Percentiles rank a stretch among this genome's conserved stretches.
Evolutionary conservation across 2,797 vertebrate genomes (phyloP).

Genomic region (Gallinago solitaria): DNA sequence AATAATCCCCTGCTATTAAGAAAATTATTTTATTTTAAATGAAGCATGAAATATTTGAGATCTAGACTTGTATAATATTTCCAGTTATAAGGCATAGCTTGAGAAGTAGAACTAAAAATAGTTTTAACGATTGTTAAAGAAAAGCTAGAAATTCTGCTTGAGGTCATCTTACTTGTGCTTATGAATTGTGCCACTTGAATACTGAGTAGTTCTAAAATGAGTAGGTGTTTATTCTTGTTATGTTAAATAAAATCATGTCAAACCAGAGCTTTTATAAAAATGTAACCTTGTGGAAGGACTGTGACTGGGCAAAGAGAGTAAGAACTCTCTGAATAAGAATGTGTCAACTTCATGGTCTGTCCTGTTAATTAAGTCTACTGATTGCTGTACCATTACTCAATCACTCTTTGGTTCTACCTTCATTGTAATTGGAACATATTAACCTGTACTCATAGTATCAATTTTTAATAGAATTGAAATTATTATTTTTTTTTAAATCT

Average conservation of each 20-base stretch:
- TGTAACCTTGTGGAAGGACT: neutral
- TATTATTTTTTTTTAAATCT: neutral
- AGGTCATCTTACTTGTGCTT: constrained; percentile 4
- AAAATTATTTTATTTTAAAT: constrained; percentile 30
- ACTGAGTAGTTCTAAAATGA: neutral
- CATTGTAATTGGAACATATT: neutral
- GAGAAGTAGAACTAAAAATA: constrained; percentile 48
- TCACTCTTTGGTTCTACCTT: neutral
- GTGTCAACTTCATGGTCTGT: neutral
- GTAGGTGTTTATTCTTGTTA: neutral
- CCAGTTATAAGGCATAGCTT: neutral
- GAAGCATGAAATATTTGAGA: constrained; percentile 10
- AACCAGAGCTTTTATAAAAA: neutral
- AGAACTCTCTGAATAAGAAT: neutral
- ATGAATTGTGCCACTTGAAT: neutral
- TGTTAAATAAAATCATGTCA: neutral
- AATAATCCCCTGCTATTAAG: neutral
- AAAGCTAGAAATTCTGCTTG: constrained; percentile 14
- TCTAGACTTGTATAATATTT: neutral
- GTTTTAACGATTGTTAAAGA: constrained; percentile 20
- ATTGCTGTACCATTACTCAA: neutral
- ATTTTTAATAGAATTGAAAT: neutral
- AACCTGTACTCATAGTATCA: neutral
- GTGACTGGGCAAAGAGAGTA: neutral
- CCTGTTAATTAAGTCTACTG: neutral